Base-by-base conservation (phyloP, 2,797 vertebrate species). In the Leucoraja ocellata region DNA sequence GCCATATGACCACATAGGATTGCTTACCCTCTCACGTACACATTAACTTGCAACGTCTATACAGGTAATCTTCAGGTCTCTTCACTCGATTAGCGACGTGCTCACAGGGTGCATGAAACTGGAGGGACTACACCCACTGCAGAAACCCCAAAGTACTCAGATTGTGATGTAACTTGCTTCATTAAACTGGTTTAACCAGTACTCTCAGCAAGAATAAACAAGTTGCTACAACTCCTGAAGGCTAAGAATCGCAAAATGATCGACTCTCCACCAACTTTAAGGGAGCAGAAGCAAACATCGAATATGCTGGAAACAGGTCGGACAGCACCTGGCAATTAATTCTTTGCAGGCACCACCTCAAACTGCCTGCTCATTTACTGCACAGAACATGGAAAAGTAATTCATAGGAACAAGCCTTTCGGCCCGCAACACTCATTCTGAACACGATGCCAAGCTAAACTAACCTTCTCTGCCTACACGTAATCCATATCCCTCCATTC, bases 101-200 rank as follows among this genome's bases (percentile, higher is more conserved):
- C 32, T 86, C 83, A 65, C 28, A 54, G 80, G 80, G 80, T 0
- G 8, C 58, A 83, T 63, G 14, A 86, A 65, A 63, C 58, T n/a
- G 83, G 25, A 86, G 83, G 16, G 61, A 14, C 61, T 65, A 65
- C 83, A 63, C 83, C 83, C 61, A 86, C 83, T n/a, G 83, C 83
- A 86, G 28, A 65, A 65, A 86, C 58, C 28, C 83, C n/a, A 86
- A 86, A 86, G 58, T 28, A 65, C 83, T 63, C n/a, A 13, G 83
- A 28, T 86, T 65, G 32, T 32, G 83, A 86, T 65, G 83, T n/a
- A 86, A 86, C 58, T 86, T 63, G 83, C 63, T 65, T 86, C 58
- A 14, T 65, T 63, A 63, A 86, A 86, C 58, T 65, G 83, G 83
- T 86, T 86, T 65, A 61, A 65, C 83, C 58, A 65, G 83, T 65